Conservation (phyloP, 1,140 invertebrate species). For the Arion vulgaris region DNA sequence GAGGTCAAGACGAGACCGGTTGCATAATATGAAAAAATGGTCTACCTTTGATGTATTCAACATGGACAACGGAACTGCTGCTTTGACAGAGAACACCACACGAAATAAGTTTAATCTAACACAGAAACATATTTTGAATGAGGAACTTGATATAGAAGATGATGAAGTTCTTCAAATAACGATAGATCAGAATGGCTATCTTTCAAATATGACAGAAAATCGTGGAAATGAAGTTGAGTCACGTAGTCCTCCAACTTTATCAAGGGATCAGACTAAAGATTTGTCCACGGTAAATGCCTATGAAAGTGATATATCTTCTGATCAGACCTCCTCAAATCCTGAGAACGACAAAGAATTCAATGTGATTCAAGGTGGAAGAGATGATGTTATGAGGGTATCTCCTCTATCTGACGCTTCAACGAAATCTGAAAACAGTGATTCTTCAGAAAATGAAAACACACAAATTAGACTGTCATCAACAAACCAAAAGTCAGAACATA, state of each 20-base stretch:
- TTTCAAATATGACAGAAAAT: not conserved
- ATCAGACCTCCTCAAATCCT: not conserved
- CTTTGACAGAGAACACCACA: no score
- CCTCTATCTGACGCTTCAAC: not conserved
- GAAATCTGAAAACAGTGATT: conserved; percentile 25
- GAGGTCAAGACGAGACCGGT: not conserved
- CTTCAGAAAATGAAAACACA: not conserved
- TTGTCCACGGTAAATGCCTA: not conserved
- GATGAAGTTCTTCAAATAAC: conserved; percentile 10
- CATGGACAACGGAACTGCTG: no score
- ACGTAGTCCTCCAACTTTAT: not conserved
- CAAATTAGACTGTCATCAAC: no score
- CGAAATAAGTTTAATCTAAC: not conserved
- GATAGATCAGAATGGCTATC: not conserved
- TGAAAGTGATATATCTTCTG: not conserved
- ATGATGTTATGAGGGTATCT: not conserved
- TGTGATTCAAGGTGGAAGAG: no score
- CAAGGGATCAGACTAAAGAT: not conserved
- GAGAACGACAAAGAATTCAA: not conserved
- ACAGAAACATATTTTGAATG: not conserved
- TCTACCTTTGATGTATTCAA: not conserved
- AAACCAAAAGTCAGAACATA: not conserved
- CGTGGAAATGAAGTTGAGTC: not conserved
- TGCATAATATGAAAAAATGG: not conserved
- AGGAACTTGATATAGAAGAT: conserved; percentile 1